Percentiles rank a stretch among this genome's conserved stretches.
Conservation (phyloP, 1,140 invertebrate genomes). For the Metaphire vulgaris region DNA sequence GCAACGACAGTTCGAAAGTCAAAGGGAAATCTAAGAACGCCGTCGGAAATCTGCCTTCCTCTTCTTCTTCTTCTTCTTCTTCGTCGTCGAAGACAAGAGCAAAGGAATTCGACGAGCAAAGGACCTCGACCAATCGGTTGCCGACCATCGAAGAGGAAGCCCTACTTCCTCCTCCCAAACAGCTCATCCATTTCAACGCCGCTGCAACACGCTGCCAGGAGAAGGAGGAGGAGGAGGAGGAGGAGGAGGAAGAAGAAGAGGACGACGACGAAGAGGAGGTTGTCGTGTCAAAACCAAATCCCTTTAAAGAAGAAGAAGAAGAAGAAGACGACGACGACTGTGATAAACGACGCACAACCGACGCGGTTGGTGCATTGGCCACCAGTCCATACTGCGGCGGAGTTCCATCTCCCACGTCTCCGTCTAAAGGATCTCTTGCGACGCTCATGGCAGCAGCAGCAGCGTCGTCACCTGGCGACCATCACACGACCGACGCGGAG, state of each 20-base stretch:
- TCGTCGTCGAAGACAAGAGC: too few species aligned
- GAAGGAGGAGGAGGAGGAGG: background rate
- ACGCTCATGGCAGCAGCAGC: background rate
- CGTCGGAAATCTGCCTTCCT: too few species aligned
- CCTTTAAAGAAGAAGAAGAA: too few species aligned
- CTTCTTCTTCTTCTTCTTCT: too few species aligned
- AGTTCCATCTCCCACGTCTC: constrained; percentile 57
- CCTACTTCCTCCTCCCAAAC: background rate
- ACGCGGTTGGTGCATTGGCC: background rate
- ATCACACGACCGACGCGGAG: constrained; percentile 13
- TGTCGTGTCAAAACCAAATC: too few species aligned
- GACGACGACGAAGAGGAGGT: background rate
- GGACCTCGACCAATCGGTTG: background rate
- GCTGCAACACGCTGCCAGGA: background rate
- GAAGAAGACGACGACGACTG: too few species aligned
- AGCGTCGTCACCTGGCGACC: constrained; percentile 8
- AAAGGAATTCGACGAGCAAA: background rate
- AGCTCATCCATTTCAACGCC: background rate
- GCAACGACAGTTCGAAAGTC: background rate
- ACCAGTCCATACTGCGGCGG: constrained; percentile 12
- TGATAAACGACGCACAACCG: too few species aligned
- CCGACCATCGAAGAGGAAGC: background rate
- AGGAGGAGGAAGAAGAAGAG: background rate
- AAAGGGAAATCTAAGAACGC: background rate
- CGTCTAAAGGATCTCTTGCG: background rate